Percentiles rank a stretch among this genome's conserved stretches.
Conservation (phyloP, 2,797 vertebrate genomes). For the Gymnocypris eckloni region DNA sequence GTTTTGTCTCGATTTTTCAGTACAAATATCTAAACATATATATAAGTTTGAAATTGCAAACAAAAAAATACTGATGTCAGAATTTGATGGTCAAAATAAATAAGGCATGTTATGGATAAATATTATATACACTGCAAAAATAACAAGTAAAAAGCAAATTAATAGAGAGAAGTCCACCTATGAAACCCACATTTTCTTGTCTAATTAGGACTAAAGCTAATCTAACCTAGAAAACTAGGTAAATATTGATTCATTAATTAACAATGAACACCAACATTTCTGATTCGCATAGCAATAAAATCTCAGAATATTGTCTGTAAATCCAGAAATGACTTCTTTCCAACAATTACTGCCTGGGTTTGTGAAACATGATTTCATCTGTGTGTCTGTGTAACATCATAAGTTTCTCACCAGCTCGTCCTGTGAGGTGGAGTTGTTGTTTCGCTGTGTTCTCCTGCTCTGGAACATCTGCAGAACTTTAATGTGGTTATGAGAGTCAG, state of each 20-base stretch:
- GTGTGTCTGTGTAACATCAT: not conserved
- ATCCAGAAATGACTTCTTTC: not conserved
- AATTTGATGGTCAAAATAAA: not conserved
- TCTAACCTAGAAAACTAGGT: not conserved
- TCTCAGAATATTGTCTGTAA: not conserved
- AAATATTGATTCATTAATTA: not conserved
- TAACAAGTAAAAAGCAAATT: too few species aligned
- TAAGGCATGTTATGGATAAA: not conserved
- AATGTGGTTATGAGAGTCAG: constrained; percentile 78
- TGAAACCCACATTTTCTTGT: too few species aligned
- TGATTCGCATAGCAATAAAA: not conserved
- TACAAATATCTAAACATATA: not conserved
- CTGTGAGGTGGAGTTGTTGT: constrained; percentile 71
- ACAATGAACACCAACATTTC: not conserved
- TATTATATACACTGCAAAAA: not conserved
- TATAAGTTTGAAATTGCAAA: not conserved
- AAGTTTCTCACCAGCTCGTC: constrained; percentile 77
- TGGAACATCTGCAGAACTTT: constrained; percentile 82
- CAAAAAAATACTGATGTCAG: too few species aligned
- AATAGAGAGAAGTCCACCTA: not conserved
- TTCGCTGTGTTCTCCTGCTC: constrained; percentile 66
- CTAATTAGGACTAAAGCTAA: not conserved
- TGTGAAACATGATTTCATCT: not conserved
- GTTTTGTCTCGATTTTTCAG: not conserved
- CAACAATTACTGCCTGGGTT: not conserved